Conservation (phyloP, 2,113 vertebrate genomes). For the Hassar affinis region DNA sequence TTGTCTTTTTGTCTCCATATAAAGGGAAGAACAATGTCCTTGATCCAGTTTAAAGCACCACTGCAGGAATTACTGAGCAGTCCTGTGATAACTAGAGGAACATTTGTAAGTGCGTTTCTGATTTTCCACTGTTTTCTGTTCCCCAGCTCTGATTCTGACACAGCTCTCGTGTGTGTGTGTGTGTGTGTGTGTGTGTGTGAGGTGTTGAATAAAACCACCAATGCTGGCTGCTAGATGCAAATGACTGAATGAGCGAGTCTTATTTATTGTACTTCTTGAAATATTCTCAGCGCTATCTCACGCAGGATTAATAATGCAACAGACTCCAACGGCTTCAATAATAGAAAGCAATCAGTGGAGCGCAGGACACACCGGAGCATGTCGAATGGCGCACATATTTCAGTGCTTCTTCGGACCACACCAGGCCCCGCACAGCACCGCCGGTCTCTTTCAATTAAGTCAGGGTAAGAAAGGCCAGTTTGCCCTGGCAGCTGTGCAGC, state of each 20-base stretch:
- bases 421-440: slow-evolving; percentile 42
- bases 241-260: slow-evolving; percentile 62
- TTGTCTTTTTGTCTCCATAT: neutral
- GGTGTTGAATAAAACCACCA: slow-evolving; percentile 46
- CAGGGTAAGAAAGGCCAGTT: slow-evolving; percentile 42
- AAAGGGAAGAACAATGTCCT: neutral
- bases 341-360: slow-evolving; percentile 66
- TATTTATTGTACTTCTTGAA: slow-evolving; percentile 68
- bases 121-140: slow-evolving; percentile 60
- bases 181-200: slow-evolving; percentile 8
- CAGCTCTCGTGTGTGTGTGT: slow-evolving; percentile 29
- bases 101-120: neutral
- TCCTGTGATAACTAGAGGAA: neutral
- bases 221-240: slow-evolving; percentile 53
- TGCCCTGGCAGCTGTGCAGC: slow-evolving; percentile 36
- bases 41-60: neutral
- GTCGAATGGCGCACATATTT: slow-evolving; percentile 49
- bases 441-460: slow-evolving; percentile 46
- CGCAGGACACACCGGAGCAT: slow-evolving; percentile 52
- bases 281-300: slow-evolving; percentile 57
- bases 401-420: slow-evolving; percentile 43
- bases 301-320: slow-evolving; percentile 65
- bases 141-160: slow-evolving; percentile 67
- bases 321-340: slow-evolving; percentile 63
- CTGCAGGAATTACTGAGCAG: neutral